A percentile compares a stretch with the other conserved stretches of the same genome.
phyloP scores from a whole-genome alignment of 2,888 invertebrate genomes.

The Onthophagus sagittarius region DNA sequence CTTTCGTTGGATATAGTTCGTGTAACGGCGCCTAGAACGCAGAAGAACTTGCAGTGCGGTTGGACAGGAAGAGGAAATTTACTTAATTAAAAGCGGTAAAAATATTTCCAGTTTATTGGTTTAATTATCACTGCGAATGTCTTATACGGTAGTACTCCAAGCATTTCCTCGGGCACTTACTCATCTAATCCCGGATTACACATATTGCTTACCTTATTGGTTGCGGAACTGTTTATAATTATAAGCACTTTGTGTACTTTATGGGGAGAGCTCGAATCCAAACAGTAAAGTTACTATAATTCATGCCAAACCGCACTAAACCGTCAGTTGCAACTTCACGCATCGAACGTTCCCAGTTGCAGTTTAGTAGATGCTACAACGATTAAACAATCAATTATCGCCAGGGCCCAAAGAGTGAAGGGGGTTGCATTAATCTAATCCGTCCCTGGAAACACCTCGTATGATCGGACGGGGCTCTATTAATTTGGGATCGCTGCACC shows the following conservation, averaged over 20 bases:
- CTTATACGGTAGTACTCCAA: background rate
- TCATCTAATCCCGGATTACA: background rate
- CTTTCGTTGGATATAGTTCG: constrained; percentile 9
- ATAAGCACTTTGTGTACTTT: too few relatives aligned
- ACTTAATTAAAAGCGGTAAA: constrained; percentile 19
- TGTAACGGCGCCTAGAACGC: constrained; percentile 3
- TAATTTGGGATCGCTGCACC: constrained; percentile 7
- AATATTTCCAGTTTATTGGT: constrained; percentile 13
- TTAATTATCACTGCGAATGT: constrained; percentile 5
- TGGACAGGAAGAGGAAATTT: constrained; percentile 22
- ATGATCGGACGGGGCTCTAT: constrained; percentile 6
- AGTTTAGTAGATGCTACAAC: background rate
- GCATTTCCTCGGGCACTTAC: background rate
- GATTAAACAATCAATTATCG: background rate
- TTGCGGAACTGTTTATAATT: too few relatives aligned
- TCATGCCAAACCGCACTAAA: background rate
- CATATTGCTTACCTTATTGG: too few relatives aligned
- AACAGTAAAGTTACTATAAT: background rate
- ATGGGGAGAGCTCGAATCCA: background rate
- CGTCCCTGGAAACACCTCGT: constrained; percentile 4
- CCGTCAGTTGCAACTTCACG: background rate
- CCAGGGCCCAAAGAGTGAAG: background rate
- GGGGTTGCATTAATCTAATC: background rate
- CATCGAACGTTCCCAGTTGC: background rate
- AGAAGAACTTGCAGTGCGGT: constrained; percentile 2